Percentiles rank a stretch among this genome's conserved stretches.
These are phyloP conservation scores for Cavia porcellus DNA, from an alignment of 2,113 vertebrate species.

Conservation along the genomic window DNA sequence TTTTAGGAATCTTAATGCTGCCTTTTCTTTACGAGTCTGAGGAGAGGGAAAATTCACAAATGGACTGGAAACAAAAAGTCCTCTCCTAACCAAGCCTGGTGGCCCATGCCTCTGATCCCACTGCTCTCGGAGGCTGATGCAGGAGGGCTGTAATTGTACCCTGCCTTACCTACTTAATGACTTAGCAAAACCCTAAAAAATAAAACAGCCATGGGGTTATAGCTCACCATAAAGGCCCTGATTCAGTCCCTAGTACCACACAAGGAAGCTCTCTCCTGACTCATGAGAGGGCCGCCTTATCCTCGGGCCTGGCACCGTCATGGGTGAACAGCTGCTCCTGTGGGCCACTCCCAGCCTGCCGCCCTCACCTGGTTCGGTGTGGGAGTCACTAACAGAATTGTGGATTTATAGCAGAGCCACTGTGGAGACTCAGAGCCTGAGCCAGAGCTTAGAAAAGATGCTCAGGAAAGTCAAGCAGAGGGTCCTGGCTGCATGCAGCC, in stretches of 20 bases:
- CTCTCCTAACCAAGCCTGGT: background rate
- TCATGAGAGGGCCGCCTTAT: background rate
- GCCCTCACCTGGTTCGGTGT: background rate
- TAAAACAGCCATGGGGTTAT: background rate
- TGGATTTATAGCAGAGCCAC: background rate
- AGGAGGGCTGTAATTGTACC: background rate
- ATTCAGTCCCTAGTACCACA: background rate
- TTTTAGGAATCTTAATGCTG: background rate
- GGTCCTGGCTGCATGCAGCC: background rate
- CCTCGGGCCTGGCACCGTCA: rapidly evolving
- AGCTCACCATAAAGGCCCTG: background rate
- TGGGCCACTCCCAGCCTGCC: too few species aligned
- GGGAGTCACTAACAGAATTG: background rate
- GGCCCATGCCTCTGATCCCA: background rate
- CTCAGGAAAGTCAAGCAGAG: background rate
- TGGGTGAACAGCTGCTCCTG: rapidly evolving
- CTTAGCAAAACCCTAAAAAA: background rate
- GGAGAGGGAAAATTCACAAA: background rate
- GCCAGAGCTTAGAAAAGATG: background rate
- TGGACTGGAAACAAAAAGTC: background rate
- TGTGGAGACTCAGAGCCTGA: background rate
- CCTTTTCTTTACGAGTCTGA: background rate
- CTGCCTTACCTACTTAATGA: background rate
- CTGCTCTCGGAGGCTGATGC: background rate
- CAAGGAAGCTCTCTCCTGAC: background rate